These are phyloP conservation scores for Penaeus monodon DNA, from an alignment of 2,888 invertebrate species.

Conservation along the genomic window DNA sequence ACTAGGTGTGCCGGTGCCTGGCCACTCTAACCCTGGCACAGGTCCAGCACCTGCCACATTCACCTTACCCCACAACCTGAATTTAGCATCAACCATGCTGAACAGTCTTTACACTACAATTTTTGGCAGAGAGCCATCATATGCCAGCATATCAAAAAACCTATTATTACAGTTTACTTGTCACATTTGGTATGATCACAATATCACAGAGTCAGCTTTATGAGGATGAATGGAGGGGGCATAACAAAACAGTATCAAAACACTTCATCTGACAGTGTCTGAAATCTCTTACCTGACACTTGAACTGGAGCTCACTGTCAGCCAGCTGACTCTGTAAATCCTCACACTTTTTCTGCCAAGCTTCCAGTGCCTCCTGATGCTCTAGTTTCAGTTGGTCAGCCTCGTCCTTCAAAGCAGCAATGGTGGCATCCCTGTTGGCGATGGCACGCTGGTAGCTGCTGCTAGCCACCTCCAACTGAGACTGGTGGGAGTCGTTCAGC, in stretches of 20 bases:
- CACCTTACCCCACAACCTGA: constrained; percentile 49
- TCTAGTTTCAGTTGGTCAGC: constrained; percentile 26
- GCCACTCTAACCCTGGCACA: constrained; percentile 25
- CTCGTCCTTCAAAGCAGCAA: constrained; percentile 53
- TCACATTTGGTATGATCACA: constrained; percentile 10
- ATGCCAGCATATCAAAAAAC: background rate
- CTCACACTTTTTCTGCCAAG: constrained; percentile 28
- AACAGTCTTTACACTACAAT: constrained; percentile 37
- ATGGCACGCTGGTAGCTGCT: constrained; percentile 36
- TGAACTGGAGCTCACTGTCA: constrained; percentile 17
- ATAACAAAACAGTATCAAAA: background rate
- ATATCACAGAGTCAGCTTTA: background rate
- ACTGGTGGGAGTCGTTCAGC: constrained; percentile 68
- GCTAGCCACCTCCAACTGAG: constrained; percentile 30
- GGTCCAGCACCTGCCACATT: constrained; percentile 51
- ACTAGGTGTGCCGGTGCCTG: constrained; percentile 19
- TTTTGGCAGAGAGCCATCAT: constrained; percentile 21
- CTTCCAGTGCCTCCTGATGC: constrained; percentile 31
- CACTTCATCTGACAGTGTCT: background rate
- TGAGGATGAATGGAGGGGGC: background rate
- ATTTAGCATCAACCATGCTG: constrained; percentile 49
- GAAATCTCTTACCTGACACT: constrained; percentile 12
- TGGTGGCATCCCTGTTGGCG: constrained; percentile 44
- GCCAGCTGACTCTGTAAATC: constrained; percentile 33
- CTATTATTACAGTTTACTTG: background rate